phyloP scores from a whole-genome alignment of 1,140 invertebrate genomes.

The Cryptotermes secundus region DNA sequence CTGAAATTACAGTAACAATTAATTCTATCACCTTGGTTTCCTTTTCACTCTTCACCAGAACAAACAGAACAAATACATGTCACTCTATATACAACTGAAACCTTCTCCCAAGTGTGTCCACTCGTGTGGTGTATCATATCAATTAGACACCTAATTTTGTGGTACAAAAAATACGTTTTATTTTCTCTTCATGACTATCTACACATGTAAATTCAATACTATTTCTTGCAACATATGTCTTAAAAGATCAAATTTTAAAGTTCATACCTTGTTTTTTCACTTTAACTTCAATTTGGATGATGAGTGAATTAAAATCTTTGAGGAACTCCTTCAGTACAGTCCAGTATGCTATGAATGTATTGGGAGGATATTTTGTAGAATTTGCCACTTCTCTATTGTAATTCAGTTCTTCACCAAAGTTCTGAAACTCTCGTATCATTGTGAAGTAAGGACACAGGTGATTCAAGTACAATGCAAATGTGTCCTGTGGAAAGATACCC shows the following conservation, averaged over 20 bases:
- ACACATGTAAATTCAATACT: no score
- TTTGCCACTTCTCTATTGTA: constrained; percentile 38
- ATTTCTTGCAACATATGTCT: no score
- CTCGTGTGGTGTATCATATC: no score
- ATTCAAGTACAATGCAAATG: constrained; percentile 33
- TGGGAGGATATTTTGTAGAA: constrained; percentile 31
- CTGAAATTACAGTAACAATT: constrained; percentile 39
- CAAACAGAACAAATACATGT: no score
- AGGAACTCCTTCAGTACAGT: constrained; percentile 40
- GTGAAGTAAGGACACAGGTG: constrained; percentile 46
- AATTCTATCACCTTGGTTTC: neutral
- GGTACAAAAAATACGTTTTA: no score
- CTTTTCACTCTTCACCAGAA: no score
- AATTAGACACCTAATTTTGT: no score
- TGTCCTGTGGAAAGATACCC: constrained; percentile 45
- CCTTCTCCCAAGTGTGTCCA: no score
- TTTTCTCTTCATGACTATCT: no score
- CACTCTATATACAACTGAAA: no score
- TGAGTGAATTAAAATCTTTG: constrained; percentile 37
- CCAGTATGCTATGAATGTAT: constrained; percentile 40
- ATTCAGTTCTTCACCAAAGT: constrained; percentile 44
- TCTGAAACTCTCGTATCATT: constrained; percentile 46
- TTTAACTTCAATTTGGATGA: constrained; percentile 41
- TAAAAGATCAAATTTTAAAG: neutral
- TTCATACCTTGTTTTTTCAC: constrained; percentile 42